Percentiles rank a stretch among this genome's conserved stretches.
Evolutionary conservation across 2,888 invertebrate genomes (phyloP).

Genomic region (Labia minor): DNA sequence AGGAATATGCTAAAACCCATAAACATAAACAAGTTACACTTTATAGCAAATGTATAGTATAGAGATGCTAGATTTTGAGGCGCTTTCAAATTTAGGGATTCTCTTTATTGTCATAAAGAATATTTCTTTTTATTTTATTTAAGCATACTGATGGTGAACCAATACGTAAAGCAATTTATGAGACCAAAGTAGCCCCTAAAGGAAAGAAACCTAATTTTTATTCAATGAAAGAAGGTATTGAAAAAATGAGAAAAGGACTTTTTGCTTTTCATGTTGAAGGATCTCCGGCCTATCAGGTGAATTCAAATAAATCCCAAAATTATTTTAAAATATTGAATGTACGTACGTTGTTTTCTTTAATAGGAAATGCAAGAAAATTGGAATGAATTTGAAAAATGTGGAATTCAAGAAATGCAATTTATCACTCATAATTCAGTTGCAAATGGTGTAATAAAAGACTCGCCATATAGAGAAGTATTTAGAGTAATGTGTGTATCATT

Average conservation of each 20-base stretch:
- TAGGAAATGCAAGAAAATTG: background rate
- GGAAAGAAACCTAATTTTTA: constrained; percentile 17
- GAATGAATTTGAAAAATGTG: background rate
- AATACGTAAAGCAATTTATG: constrained; percentile 17
- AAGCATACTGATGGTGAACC: too few relatives aligned
- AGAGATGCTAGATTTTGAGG: too few relatives aligned
- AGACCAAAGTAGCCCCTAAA: constrained; percentile 18
- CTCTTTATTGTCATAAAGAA: too few relatives aligned
- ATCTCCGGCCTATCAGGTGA: constrained; percentile 16
- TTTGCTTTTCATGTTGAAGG: constrained; percentile 24
- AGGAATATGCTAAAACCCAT: too few relatives aligned
- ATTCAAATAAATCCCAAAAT: background rate
- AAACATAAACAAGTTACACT: too few relatives aligned
- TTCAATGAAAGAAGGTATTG: constrained; percentile 21
- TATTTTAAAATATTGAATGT: background rate
- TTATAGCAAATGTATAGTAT: too few relatives aligned
- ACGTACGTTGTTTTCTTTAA: too few relatives aligned
- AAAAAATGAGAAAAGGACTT: constrained; percentile 18
- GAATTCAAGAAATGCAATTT: background rate
- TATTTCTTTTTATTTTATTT: too few relatives aligned
- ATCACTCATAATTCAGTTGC: background rate
- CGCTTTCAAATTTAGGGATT: too few relatives aligned
- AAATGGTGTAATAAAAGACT: background rate
- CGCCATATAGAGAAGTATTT: background rate
- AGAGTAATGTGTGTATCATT: background rate